These are phyloP conservation scores for Crocidura indochinensis DNA, from an alignment of 2,797 vertebrate genomes.

Conservation along the genomic window DNA sequence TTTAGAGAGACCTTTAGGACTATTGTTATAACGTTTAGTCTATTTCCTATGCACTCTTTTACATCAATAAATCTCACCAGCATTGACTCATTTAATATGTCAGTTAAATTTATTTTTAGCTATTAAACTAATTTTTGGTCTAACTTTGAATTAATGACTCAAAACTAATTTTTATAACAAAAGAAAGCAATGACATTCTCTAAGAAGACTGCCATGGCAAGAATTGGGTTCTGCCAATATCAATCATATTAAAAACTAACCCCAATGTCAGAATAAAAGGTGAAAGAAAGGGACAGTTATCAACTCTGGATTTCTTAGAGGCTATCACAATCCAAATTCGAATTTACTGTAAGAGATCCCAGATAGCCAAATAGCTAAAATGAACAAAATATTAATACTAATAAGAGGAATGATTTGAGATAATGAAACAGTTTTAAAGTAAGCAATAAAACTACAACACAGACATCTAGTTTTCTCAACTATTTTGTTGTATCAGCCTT, in stretches of 20 bases:
- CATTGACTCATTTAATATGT: too few species aligned
- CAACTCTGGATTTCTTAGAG: not conserved
- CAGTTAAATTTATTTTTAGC: not conserved
- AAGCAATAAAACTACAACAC: constrained; percentile 46
- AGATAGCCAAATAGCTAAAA: not conserved
- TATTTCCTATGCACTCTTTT: not conserved
- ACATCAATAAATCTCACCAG: not conserved
- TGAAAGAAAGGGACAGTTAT: not conserved
- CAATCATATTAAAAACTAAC: not conserved
- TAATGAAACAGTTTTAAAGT: constrained; percentile 24
- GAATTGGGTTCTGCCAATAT: not conserved
- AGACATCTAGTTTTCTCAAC: constrained; percentile 48
- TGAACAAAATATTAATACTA: not conserved
- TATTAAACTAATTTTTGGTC: not conserved
- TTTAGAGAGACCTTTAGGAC: too few species aligned
- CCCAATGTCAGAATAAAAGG: not conserved
- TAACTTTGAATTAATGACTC: not conserved
- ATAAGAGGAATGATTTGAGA: constrained; percentile 10
- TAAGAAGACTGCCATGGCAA: not conserved
- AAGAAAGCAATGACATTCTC: not conserved
- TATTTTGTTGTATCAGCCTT: not conserved
- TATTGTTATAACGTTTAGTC: not conserved
- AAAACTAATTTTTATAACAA: not conserved
- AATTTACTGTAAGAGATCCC: not conserved
- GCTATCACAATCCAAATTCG: not conserved